phyloP scores from a whole-genome alignment of 2,888 invertebrate genomes.

The Amphimallon solstitiale region DNA sequence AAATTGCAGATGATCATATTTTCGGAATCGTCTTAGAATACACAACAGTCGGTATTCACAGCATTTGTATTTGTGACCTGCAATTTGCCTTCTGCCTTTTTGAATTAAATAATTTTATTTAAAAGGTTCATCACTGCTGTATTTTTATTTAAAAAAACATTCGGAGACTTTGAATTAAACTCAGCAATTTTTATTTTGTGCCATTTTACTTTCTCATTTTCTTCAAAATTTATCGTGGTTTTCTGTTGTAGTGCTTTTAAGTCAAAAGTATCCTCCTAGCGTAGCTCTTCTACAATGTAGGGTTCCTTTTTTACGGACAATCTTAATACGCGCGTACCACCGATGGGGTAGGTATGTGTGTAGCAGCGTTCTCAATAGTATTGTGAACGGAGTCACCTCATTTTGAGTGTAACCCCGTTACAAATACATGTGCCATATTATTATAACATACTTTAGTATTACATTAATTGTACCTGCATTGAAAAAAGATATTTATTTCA shows the following conservation, averaged over 20 bases:
- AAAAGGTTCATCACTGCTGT: background rate
- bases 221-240: background rate
- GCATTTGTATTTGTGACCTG: too few relatives aligned
- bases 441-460: too few relatives aligned
- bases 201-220: too few relatives aligned
- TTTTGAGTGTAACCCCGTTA: background rate
- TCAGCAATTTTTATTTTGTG: too few relatives aligned
- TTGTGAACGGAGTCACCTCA: background rate
- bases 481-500: too few relatives aligned
- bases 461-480: too few relatives aligned
- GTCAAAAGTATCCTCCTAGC: background rate
- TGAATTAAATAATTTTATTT: background rate
- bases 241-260: background rate
- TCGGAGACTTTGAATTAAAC: too few relatives aligned
- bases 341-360: background rate
- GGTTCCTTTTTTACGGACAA: background rate
- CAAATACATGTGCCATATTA: too few relatives aligned
- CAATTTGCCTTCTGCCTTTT: constrained; percentile 1
- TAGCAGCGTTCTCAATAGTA: background rate
- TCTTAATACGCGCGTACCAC: background rate
- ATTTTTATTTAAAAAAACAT: background rate
- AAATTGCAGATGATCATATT: too few relatives aligned
- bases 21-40: too few relatives aligned
- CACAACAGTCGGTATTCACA: too few relatives aligned
- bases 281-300: background rate